Conservation (phyloP, 2,888 invertebrate genomes). For the Scaeva pyrastri region DNA sequence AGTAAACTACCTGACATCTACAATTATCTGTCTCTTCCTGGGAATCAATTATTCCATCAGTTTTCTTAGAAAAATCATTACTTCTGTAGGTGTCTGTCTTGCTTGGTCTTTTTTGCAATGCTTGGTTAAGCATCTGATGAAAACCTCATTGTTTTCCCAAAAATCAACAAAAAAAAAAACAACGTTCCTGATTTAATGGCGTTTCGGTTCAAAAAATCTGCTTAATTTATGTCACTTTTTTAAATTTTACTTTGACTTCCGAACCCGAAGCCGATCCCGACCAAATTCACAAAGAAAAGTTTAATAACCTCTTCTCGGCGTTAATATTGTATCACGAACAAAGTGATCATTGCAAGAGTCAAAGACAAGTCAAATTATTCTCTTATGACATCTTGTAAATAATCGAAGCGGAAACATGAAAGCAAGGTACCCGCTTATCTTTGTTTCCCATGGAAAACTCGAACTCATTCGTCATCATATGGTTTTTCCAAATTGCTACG, state of each 20-base stretch:
- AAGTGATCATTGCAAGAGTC: constrained; percentile 34
- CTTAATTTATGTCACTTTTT: constrained; percentile 67
- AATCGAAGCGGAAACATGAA: constrained; percentile 61
- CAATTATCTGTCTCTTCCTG: constrained; percentile 71
- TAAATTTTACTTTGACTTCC: constrained; percentile 53
- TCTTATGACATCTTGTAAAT: constrained; percentile 59
- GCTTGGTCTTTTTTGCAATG: constrained; percentile 60
- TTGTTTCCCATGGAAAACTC: constrained; percentile 33
- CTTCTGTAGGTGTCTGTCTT: constrained; percentile 57
- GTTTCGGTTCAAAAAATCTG: constrained; percentile 71
- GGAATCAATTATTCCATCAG: constrained; percentile 63
- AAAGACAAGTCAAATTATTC: constrained; percentile 36
- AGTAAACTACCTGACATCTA: constrained; percentile 46
- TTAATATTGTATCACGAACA: constrained; percentile 31
- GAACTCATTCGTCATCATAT: constrained; percentile 40
- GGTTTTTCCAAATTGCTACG: constrained; percentile 45
- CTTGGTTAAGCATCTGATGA: constrained; percentile 71
- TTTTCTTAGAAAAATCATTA: constrained; percentile 42
- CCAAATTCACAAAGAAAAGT: constrained; percentile 28
- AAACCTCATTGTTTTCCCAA: constrained; percentile 63
- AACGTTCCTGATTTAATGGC: constrained; percentile 61
- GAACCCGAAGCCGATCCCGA: constrained; percentile 26
- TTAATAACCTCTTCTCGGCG: constrained; percentile 52
- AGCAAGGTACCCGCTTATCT: constrained; percentile 42
- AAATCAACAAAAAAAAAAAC: constrained; percentile 14